These are phyloP conservation scores for Butastur rufipennis DNA, from an alignment of 2,113 vertebrate species.

Conservation along the genomic window DNA sequence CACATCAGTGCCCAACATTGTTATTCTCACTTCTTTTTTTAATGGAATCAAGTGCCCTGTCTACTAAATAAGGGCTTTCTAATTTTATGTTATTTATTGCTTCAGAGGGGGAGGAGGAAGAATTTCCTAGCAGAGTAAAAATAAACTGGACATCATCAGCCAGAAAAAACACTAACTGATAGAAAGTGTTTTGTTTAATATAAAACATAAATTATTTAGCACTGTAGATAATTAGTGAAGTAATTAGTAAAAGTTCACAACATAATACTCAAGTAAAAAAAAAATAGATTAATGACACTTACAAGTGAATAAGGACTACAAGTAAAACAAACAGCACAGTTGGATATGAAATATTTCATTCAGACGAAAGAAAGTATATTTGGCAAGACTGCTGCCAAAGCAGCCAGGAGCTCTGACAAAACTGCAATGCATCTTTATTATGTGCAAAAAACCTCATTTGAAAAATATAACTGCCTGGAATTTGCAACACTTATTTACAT, in stretches of 20 bases:
- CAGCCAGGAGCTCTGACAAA: slow-evolving; percentile 36
- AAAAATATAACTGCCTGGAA: slow-evolving; percentile 5
- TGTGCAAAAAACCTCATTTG: neutral
- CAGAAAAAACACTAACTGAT: slow-evolving; percentile 38
- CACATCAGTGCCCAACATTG: slow-evolving; percentile 64
- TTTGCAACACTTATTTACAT: neutral
- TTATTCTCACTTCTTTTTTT: slow-evolving; percentile 83
- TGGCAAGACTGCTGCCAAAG: slow-evolving; percentile 23
- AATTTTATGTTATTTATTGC: slow-evolving; percentile 74
- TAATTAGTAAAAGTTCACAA: slow-evolving; percentile 23
- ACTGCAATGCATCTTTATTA: neutral
- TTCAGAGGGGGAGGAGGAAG: slow-evolving; percentile 63
- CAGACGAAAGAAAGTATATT: slow-evolving; percentile 3
- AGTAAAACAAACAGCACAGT: neutral
- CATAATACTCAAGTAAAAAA: slow-evolving; percentile 45
- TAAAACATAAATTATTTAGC: slow-evolving; percentile 44
- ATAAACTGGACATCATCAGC: slow-evolving; percentile 30
- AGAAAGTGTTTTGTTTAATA: slow-evolving; percentile 42
- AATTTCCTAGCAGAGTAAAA: slow-evolving; percentile 70
- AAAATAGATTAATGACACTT: slow-evolving; percentile 20
- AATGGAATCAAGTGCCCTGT: slow-evolving; percentile 68
- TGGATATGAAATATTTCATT: slow-evolving; percentile 40
- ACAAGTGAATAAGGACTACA: slow-evolving; percentile 23
- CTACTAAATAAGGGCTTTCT: slow-evolving; percentile 72
- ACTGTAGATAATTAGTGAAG: neutral